Conservation (phyloP, 1,140 invertebrate species). For the Camponotus pennsylvanicus region DNA sequence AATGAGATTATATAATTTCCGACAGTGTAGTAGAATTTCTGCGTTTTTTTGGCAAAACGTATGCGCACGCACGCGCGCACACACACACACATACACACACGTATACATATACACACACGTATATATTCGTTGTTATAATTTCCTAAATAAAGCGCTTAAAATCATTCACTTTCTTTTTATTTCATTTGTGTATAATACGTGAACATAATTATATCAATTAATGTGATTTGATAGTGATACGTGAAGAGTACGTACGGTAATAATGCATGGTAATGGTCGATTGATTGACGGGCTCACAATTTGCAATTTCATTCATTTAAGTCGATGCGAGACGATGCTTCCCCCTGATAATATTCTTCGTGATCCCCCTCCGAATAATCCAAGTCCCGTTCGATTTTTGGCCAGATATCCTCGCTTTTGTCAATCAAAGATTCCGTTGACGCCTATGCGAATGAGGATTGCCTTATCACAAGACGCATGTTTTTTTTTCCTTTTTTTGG, state of each 20-base stretch:
- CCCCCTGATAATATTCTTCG: constrained; percentile 49
- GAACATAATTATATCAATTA: background rate
- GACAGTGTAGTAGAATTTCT: constrained; percentile 57
- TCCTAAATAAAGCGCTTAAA: constrained; percentile 77
- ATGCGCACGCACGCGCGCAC: background rate
- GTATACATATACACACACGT: too few species aligned
- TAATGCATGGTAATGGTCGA: background rate
- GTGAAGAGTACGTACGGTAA: background rate
- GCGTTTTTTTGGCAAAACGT: constrained; percentile 55
- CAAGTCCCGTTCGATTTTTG: constrained; percentile 48
- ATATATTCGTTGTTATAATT: constrained; percentile 73
- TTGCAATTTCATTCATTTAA: background rate
- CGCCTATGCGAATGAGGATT: constrained; percentile 43
- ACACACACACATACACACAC: too few species aligned
- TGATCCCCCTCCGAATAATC: constrained; percentile 44
- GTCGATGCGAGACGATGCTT: background rate
- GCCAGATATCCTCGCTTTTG: constrained; percentile 53
- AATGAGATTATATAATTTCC: constrained; percentile 36
- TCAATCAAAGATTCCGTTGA: constrained; percentile 69
- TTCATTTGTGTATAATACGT: background rate
- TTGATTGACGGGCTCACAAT: background rate
- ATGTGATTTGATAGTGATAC: background rate
- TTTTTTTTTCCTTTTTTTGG: background rate
- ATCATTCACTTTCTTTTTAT: constrained; percentile 43
- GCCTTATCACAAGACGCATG: background rate